Base-by-base conservation (phyloP, 1,140 invertebrate species). In the Philaenus spumarius region DNA sequence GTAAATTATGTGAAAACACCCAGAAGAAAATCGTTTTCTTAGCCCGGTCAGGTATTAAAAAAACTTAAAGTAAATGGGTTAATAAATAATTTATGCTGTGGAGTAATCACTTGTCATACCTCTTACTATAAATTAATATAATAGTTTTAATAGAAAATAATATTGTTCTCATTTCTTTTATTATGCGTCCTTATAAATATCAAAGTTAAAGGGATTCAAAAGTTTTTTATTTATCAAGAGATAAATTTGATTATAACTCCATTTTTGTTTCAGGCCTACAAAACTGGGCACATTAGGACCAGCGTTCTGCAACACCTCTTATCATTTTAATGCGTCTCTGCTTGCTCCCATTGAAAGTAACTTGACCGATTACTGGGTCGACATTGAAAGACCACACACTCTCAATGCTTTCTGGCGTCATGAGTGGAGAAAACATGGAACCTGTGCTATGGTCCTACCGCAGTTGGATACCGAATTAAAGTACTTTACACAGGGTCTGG, bases 361-460 rank as follows among this genome's bases (percentile, higher is more conserved):
- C 40, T 65, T 93, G 24, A 73, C 82, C 53, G 71, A 80, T 26
- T 80, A 78, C 46, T 93, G 90, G 90, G 79, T 81, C 1, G 87
- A 90, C 64, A 75, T 93, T 55, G 80, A 87, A 68, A 78, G 40
- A 1, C 61, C 62, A 15, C 78, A 60, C 75, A 60, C 80, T 73
- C 1, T 71, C 75, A 34, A 82, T 63, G 76, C 78, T 6, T 77
- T 93, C 6, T 93, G 89, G 90, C 75, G 81, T 59, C 88, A 93
- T 59, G 90, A 92, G 69, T 93, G 89, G 89, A 69, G 76, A 1
- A 93, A 92, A 67, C 90, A 93, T 69, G 90, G 89, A 0, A 89
- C 89, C 0, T 93, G 90, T 67, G 86, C 88, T 14, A 75, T 80
- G 0, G 64, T 68, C 6, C 59, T 90, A 1, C 71, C 79, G n/a